Evolutionary conservation across 2,888 invertebrate species (phyloP), one percentile per base, ranked within the genome.

Genomic region (Ashinkailepas kermadecensis): DNA sequence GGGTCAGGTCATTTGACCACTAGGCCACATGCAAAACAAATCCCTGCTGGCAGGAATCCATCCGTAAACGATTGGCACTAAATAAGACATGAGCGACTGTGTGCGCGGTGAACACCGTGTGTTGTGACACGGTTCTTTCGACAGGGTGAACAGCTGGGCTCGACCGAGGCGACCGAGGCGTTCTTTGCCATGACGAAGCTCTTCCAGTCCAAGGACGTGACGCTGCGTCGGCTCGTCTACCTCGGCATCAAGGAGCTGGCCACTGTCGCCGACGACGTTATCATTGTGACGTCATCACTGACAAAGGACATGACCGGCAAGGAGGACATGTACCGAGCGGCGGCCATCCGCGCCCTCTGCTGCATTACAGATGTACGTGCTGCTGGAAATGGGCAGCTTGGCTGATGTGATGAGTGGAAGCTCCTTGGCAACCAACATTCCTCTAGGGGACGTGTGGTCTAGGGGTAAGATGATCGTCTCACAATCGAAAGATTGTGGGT

Each of bases 101-200:
- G 39, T 39, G 39, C 2, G 39, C 39, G 4, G 39, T 39, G 39
- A 4, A 4, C 39, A 39, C 39, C 39, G 39, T 3, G 39, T 39
- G 39, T 39, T 39, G 39, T 3, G 39, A 39, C 39, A 1, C 39
- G 39, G 39, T 39, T 39, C 39, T 4, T 85, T 25, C 67, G 67
- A 18, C 74, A 92, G 90, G 97, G 97, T 0, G 98, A 99, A 87
- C 91, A 93, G 85, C 90, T 99, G 83, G 95, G 94, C 15, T 93
- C 94, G 0, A 95, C 94, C 79, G 99, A 99, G 88, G 99, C 99
- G 0, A 99, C 99, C 1, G 99, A 99, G 86, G 94, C 95, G 12
- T 99, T 99, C 88, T 99, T 99, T 89, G 99, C 99, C 2, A 98
- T 99, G 91, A 99, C 99, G 0, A 99, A 99, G 88, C 89, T 99